phyloP scores from a whole-genome alignment of 1,140 invertebrate species.

The Rhopalosiphum padi region DNA sequence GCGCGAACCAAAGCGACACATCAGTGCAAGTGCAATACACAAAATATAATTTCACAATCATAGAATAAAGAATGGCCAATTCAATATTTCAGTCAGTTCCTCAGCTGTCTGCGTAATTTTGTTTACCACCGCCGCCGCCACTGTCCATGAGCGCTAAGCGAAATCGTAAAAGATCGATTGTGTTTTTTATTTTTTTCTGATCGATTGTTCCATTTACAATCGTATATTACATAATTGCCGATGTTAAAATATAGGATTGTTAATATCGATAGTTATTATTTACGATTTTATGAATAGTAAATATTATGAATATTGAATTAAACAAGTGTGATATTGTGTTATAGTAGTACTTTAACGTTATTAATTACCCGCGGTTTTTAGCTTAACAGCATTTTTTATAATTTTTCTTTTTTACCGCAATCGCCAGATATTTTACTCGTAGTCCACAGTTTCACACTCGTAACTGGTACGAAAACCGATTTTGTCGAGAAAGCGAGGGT shows the following conservation, averaged over 20 bases:
- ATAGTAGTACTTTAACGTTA: not conserved
- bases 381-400: not conserved
- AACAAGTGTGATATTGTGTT: no score
- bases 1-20: no score
- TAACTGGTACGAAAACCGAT: not conserved
- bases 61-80: not conserved
- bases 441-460: not conserved
- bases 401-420: not conserved
- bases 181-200: not conserved
- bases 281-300: not conserved
- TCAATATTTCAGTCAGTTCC: not conserved
- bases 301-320: no score
- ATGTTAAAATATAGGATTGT: not conserved
- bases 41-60: no score
- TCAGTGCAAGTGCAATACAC: no score
- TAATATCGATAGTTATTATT: not conserved
- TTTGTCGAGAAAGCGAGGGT: not conserved
- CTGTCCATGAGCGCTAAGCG: no score
- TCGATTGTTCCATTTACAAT: not conserved
- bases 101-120: not conserved
- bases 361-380: not conserved
- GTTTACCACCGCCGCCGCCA: not conserved
- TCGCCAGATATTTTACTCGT: not conserved
- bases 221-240: not conserved
- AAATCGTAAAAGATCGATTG: not conserved